Evolutionary conservation across 92 coral and sea anemone species (phyloP).

Genomic region (Bergia puertoricense): DNA sequence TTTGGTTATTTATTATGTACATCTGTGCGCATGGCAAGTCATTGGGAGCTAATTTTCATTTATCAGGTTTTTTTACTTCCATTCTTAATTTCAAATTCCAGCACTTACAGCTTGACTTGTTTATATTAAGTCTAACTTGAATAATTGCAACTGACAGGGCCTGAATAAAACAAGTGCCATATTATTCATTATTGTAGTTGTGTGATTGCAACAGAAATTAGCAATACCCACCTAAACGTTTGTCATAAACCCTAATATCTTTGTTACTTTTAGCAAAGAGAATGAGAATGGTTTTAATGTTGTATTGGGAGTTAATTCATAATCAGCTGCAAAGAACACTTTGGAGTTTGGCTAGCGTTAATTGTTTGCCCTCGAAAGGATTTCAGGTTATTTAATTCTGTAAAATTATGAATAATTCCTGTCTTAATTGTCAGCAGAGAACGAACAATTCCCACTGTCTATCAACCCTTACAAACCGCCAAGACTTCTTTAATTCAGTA

Average conservation of each 20-base stretch:
- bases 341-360: neutral
- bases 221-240: neutral
- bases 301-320: neutral
- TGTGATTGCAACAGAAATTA: neutral
- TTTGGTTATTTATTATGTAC: no score
- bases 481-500: neutral
- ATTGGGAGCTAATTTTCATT: no score
- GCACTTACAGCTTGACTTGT: neutral
- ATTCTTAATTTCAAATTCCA: neutral
- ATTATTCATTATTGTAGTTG: neutral
- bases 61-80: no score
- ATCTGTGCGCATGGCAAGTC: neutral
- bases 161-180: neutral
- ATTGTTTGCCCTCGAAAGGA: conserved; percentile 1
- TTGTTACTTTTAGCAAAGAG: neutral
- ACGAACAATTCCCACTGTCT: no score
- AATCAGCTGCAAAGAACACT: neutral
- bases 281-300: neutral
- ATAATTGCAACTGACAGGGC: neutral
- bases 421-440: neutral
- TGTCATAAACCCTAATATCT: neutral
- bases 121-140: neutral
- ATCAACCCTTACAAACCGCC: neutral
- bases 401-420: conserved; percentile 1
- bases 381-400: neutral